phyloP scores from a whole-genome alignment of 92 coral and sea anemone genomes.

The Porites divaricata region DNA sequence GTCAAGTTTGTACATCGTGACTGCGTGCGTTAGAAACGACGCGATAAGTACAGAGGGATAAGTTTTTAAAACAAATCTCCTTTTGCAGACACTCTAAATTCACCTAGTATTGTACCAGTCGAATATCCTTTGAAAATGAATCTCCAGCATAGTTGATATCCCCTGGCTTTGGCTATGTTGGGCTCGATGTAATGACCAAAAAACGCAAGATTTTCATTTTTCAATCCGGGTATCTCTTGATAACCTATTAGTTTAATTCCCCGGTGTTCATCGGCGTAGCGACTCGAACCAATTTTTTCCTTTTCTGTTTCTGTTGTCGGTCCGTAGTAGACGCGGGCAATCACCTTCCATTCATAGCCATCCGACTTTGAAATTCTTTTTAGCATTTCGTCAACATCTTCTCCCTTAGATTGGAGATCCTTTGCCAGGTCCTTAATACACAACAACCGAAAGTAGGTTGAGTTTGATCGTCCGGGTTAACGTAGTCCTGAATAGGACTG shows the following conservation, averaged over 20 bases:
- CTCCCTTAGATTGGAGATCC: constrained; percentile 17
- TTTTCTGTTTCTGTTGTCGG: not conserved
- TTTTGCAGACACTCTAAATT: not conserved
- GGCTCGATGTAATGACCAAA: not conserved
- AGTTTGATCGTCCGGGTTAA: too few relatives aligned
- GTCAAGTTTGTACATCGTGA: too few relatives aligned
- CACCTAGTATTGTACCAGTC: not conserved
- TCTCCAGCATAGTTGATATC: not conserved
- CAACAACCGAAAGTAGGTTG: too few relatives aligned
- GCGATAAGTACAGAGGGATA: too few relatives aligned
- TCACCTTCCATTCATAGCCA: not conserved
- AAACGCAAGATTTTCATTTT: not conserved
- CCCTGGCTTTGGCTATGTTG: not conserved
- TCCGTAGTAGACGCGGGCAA: not conserved
- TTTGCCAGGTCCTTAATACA: not conserved
- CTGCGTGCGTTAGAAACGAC: too few relatives aligned
- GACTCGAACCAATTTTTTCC: not conserved
- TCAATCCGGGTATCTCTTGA: too few relatives aligned
- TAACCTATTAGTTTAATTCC: not conserved
- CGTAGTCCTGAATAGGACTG: too few relatives aligned
- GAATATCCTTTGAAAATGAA: not conserved
- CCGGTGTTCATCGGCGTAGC: not conserved
- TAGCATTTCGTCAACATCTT: not conserved
- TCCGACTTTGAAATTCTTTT: not conserved
- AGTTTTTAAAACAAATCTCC: constrained; percentile 9